phyloP scores from a whole-genome alignment of 30 jellyfish, hydroid and myxozoan species.

The Hydractinia symbiolongicarpus region DNA sequence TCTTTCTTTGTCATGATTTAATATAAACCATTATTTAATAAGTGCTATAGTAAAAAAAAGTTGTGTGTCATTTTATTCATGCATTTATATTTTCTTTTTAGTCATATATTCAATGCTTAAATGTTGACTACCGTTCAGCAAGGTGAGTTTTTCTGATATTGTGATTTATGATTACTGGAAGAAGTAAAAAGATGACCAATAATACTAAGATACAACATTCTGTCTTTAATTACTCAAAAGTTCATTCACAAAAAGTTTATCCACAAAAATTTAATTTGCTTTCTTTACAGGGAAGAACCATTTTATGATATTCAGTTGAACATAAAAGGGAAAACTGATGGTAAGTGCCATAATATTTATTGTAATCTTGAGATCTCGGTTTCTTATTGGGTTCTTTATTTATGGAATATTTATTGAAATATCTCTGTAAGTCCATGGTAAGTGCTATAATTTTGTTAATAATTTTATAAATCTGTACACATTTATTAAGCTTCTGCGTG shows the following conservation, averaged over 20 bases:
- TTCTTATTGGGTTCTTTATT: background rate
- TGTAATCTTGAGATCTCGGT: too few species aligned
- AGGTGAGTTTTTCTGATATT: conserved; percentile 35
- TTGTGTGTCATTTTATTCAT: too few species aligned
- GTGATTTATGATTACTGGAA: too few species aligned
- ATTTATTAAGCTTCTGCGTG: too few species aligned
- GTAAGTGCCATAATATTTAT: conserved; percentile 24
- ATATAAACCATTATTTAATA: too few species aligned
- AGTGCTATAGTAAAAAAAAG: too few species aligned
- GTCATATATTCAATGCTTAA: conserved; percentile 93
- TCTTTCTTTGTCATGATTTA: too few species aligned
- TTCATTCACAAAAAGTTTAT: background rate
- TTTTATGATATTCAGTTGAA: conserved; percentile 88
- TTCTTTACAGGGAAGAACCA: conserved; percentile 75
- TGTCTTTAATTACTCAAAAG: too few species aligned
- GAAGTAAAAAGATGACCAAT: too few species aligned
- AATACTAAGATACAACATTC: too few species aligned
- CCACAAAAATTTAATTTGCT: background rate
- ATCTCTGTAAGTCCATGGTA: background rate
- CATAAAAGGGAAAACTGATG: conserved; percentile 83
- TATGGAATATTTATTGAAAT: background rate
- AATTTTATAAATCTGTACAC: background rate
- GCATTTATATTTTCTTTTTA: conserved; percentile 8
- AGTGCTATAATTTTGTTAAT: background rate
- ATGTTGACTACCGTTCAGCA: conserved; percentile 74